Conservation (phyloP, 2,888 invertebrate genomes). For the Incurvaria masculella region DNA sequence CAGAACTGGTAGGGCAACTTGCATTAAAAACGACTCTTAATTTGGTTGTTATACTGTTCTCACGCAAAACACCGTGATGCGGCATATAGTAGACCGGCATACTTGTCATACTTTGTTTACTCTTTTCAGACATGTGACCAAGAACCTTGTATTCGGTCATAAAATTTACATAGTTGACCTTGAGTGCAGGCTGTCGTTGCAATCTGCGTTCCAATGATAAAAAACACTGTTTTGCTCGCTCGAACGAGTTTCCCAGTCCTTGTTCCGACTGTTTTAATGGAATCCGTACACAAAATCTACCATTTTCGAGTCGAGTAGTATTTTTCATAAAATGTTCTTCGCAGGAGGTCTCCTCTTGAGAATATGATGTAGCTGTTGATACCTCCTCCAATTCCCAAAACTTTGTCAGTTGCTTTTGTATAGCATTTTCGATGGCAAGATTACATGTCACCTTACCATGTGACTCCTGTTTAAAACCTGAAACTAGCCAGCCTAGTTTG, state of each 20-base stretch:
- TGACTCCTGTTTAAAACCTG: too few species aligned
- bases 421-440: too few species aligned
- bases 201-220: conserved; percentile 13
- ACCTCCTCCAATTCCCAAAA: too few species aligned
- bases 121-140: conserved; percentile 16
- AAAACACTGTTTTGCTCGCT: conserved; percentile 16
- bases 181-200: conserved; percentile 6
- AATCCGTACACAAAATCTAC: conserved; percentile 18
- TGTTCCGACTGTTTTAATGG: conserved; percentile 15
- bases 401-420: too few species aligned
- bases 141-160: conserved; percentile 17
- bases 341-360: conserved; percentile 12
- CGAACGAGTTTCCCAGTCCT: conserved; percentile 16
- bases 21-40: conserved; percentile 4
- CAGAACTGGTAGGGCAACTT: background rate
- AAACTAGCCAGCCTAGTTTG: too few species aligned
- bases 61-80: conserved; percentile 9
- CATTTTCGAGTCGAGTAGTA: conserved; percentile 16
- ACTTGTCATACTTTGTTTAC: background rate
- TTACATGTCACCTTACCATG: too few species aligned
- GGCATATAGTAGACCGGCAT: conserved; percentile 10
- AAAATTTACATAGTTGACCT: conserved; percentile 15
- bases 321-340: conserved; percentile 19
- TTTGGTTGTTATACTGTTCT: background rate
- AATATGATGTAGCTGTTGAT: too few species aligned